A percentile compares a stretch with the other conserved stretches of the same genome.
Conservation (phyloP, 2,113 vertebrate genomes). For the Nerophis lumbriciformis region DNA sequence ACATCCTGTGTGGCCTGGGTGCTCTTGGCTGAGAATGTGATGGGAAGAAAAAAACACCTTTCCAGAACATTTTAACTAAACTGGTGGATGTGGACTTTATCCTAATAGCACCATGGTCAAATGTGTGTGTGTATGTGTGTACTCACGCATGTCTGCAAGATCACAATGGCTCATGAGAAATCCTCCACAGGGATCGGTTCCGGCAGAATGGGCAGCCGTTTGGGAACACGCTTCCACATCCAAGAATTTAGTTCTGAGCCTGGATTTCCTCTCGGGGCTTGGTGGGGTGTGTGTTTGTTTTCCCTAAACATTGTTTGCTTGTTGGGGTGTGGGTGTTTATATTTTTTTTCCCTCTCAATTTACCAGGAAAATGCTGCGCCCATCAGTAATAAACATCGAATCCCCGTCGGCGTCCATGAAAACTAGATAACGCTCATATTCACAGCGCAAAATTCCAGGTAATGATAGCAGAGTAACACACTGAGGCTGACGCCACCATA, state of each 20-base stretch:
- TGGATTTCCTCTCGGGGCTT: conserved; percentile 49
- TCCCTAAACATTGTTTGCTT: conserved; percentile 63
- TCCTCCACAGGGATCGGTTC: conserved; percentile 56
- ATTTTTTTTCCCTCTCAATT: conserved; percentile 52
- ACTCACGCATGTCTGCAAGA: conserved; percentile 8
- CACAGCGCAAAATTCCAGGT: conserved; percentile 29
- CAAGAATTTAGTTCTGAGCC: conserved; percentile 61
- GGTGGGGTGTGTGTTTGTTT: conserved; percentile 59
- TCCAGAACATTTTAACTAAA: conserved; percentile 19
- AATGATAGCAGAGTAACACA: conserved; percentile 27
- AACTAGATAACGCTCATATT: conserved; percentile 43
- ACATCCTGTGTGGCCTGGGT: conserved; percentile 15
- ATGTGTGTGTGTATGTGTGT: conserved; percentile 31
- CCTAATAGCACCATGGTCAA: conserved; percentile 55
- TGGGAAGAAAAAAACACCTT: conserved; percentile 4
- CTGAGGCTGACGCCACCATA: neutral
- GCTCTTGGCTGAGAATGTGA: conserved; percentile 13
- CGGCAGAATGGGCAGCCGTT: conserved; percentile 56
- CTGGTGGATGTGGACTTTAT: conserved; percentile 50
- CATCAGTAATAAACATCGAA: conserved; percentile 60
- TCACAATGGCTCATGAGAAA: conserved; percentile 50
- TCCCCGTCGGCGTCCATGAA: conserved; percentile 50
- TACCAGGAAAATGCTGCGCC: conserved; percentile 36
- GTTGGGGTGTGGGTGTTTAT: conserved; percentile 29
- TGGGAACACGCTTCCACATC: conserved; percentile 54